A percentile compares a stretch with the other conserved stretches of the same genome.
Conservation (phyloP, 2,888 invertebrate genomes). For the Aleiodes alternator region DNA sequence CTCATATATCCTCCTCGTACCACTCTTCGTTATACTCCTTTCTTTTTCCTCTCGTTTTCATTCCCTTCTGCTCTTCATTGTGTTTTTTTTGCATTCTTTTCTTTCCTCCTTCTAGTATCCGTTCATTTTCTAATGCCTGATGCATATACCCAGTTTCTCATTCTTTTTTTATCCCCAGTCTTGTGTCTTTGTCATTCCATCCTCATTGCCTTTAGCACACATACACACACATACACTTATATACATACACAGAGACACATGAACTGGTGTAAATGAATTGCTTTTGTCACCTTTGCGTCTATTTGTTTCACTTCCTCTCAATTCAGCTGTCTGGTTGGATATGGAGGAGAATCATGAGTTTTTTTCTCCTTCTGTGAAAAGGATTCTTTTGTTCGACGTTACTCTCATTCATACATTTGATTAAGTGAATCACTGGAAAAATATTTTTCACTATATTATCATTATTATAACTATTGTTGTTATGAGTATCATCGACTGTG, state of each 20-base stretch:
- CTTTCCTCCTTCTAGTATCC: slow-evolving; percentile 32
- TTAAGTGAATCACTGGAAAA: slow-evolving; percentile 13
- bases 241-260: slow-evolving; percentile 3
- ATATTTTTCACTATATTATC: slow-evolving; percentile 2
- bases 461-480: not conserved
- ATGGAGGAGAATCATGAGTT: slow-evolving; percentile 25
- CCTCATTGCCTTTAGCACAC: slow-evolving; percentile 29
- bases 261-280: slow-evolving; percentile 34
- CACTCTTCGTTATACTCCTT: slow-evolving; percentile 36
- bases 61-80: slow-evolving; percentile 28
- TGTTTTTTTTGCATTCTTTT: slow-evolving; percentile 36
- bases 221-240: slow-evolving; percentile 9
- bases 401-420: slow-evolving; percentile 21
- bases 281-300: slow-evolving; percentile 41
- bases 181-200: slow-evolving; percentile 37
- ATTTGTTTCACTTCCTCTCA: slow-evolving; percentile 37
- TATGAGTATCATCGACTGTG: not conserved
- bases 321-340: slow-evolving; percentile 29
- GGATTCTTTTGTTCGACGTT: slow-evolving; percentile 20
- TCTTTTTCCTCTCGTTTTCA: slow-evolving; percentile 32
- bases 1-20: slow-evolving; percentile 5
- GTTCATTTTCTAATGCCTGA: slow-evolving; percentile 28
- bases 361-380: slow-evolving; percentile 24
- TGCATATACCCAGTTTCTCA: slow-evolving; percentile 33
- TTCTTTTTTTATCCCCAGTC: slow-evolving; percentile 6